These are phyloP conservation scores for Monarcha castaneiventris DNA, from an alignment of 2,113 vertebrate genomes.

Conservation along the genomic window DNA sequence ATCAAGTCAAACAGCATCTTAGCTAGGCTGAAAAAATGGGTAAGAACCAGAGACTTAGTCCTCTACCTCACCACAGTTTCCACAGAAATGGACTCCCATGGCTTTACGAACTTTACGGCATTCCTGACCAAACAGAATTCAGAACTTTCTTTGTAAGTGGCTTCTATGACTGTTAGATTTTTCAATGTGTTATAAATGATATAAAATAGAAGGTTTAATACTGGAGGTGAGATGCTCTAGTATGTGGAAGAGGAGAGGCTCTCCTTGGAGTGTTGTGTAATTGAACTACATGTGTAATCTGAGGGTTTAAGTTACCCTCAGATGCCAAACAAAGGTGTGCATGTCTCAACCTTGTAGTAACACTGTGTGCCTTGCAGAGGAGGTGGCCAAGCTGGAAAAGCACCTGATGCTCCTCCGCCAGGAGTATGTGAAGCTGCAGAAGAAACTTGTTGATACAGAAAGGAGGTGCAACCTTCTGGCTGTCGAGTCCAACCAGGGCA, in stretches of 20 bases:
- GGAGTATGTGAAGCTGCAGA: constrained; percentile 98
- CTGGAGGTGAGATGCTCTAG: background rate
- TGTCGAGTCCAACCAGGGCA: constrained; percentile 81
- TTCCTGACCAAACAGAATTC: background rate
- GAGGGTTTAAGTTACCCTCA: background rate
- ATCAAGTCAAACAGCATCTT: background rate
- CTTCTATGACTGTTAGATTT: background rate
- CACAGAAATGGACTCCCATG: background rate
- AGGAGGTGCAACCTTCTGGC: constrained; percentile 86
- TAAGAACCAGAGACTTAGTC: background rate
- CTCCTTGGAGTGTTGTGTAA: background rate
- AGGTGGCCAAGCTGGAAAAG: constrained; percentile 99
- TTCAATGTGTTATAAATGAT: background rate
- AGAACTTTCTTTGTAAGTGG: background rate
- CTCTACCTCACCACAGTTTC: background rate
- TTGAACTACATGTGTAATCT: background rate
- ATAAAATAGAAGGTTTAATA: background rate
- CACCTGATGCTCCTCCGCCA: constrained; percentile 95
- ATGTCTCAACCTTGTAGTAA: background rate
- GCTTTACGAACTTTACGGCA: background rate
- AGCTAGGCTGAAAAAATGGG: background rate
- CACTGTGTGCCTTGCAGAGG: constrained; percentile 79
- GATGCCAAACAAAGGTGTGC: background rate
- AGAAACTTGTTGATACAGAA: constrained; percentile 93
- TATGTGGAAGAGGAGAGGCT: background rate